Percentiles rank a stretch among this genome's conserved stretches.
Evolutionary conservation across 92 coral and sea anemone genomes (phyloP).

Genomic region (Phenganax marumi): DNA sequence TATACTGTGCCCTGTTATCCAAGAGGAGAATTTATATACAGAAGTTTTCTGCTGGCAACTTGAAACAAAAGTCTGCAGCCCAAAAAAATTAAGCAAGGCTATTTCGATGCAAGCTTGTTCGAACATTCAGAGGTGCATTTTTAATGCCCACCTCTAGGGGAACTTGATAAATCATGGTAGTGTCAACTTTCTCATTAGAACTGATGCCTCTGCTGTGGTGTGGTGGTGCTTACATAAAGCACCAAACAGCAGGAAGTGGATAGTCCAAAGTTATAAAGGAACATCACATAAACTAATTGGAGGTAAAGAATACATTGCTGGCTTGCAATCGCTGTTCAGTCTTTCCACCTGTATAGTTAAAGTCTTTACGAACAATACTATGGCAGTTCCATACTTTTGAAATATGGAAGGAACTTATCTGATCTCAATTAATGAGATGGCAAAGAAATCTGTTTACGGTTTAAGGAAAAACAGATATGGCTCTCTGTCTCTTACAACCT

Average conservation of each 20-base stretch:
- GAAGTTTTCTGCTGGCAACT: constrained; percentile 40
- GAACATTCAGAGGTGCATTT: constrained; percentile 52
- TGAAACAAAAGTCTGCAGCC: constrained; percentile 30
- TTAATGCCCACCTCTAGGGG: constrained; percentile 16
- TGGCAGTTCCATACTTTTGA: constrained; percentile 49
- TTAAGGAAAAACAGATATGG: constrained; percentile 46
- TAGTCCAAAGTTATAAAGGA: constrained; percentile 41
- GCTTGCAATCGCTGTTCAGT: constrained; percentile 34
- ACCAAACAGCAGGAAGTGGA: constrained; percentile 38
- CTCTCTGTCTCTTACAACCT: constrained; percentile 48
- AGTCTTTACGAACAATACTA: constrained; percentile 32
- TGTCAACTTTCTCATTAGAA: constrained; percentile 2
- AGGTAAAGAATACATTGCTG: constrained; percentile 46
- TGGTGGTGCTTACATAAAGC: constrained; percentile 50
- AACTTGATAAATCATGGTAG: constrained; percentile 46
- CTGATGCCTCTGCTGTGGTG: constrained; percentile 56
- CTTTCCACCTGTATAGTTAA: background rate
- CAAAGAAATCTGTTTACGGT: constrained; percentile 43
- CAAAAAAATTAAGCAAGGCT: constrained; percentile 34
- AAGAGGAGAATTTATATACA: constrained; percentile 45
- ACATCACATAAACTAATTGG: constrained; percentile 50
- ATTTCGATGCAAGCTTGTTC: constrained; percentile 39
- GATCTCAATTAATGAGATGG: constrained; percentile 21
- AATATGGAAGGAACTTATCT: constrained; percentile 47
- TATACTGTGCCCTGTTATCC: constrained; percentile 48